Evolutionary conservation across 2,113 vertebrate genomes (phyloP).

Genomic region (Calidris pugnax): DNA sequence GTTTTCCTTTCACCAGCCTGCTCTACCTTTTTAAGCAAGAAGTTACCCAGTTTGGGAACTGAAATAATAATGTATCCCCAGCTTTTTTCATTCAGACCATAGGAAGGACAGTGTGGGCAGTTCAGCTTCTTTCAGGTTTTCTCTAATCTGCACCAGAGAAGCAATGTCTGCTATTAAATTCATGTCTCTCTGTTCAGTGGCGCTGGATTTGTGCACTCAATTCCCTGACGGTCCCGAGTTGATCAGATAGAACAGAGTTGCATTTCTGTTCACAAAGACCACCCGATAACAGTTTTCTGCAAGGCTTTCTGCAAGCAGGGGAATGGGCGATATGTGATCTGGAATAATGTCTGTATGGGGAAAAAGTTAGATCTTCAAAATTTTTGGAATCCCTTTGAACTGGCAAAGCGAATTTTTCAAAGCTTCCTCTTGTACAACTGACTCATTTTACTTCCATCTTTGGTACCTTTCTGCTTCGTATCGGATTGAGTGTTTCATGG

Average conservation of each 20-base stretch:
- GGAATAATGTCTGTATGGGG: not conserved
- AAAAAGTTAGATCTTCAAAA: slow-evolving; percentile 16
- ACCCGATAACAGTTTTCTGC: not conserved
- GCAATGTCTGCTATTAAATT: not conserved
- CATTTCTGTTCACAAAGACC: slow-evolving; percentile 27
- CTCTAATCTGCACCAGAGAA: not conserved
- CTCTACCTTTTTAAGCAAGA: not conserved
- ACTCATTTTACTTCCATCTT: not conserved
- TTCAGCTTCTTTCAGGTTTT: not conserved
- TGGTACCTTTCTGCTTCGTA: not conserved
- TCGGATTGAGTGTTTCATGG: not conserved
- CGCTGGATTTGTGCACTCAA: not conserved
- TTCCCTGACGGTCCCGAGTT: not conserved
- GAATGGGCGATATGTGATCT: not conserved
- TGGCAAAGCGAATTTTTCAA: slow-evolving; percentile 13
- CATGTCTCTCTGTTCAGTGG: not conserved
- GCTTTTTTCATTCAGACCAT: slow-evolving; percentile 9
- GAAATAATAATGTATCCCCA: not conserved
- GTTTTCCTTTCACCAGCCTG: not conserved
- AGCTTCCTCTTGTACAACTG: not conserved
- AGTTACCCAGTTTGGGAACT: not conserved
- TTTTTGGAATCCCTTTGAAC: slow-evolving; percentile 9
- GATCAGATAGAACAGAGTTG: slow-evolving; percentile 9
- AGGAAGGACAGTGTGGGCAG: not conserved
- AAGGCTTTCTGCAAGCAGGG: slow-evolving; percentile 1